phyloP scores from a whole-genome alignment of 1,140 invertebrate species.

The Meteorus sp. region DNA sequence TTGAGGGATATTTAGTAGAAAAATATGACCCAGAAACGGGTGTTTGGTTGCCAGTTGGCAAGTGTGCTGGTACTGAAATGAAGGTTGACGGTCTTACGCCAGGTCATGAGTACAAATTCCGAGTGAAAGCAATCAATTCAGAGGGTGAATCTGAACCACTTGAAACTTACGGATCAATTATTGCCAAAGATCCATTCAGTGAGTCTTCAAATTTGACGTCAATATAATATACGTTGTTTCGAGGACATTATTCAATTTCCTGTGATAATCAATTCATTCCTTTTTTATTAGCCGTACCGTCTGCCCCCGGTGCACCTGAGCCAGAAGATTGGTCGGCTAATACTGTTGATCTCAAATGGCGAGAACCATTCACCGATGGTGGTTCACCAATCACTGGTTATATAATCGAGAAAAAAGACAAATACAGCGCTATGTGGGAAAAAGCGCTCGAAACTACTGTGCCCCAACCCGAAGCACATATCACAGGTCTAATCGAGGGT shows the following conservation, averaged over 20 bases:
- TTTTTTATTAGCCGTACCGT: conserved; percentile 68
- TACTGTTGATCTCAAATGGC: conserved; percentile 87
- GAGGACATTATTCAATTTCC: neutral
- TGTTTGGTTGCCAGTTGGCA: conserved; percentile 86
- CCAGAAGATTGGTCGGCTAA: conserved; percentile 90
- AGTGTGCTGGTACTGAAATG: conserved; percentile 79
- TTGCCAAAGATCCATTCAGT: conserved; percentile 98
- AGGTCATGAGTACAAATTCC: conserved; percentile 97
- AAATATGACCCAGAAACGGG: conserved; percentile 92
- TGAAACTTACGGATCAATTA: conserved; percentile 85
- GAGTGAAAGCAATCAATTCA: conserved; percentile 95
- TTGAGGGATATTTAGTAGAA: conserved; percentile 93
- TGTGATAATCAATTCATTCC: conserved; percentile 21
- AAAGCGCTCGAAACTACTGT: conserved; percentile 81
- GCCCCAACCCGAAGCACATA: conserved; percentile 70
- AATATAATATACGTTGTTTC: too few species aligned
- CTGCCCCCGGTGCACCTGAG: conserved; percentile 81
- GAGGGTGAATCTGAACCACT: conserved; percentile 97
- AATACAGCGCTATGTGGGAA: conserved; percentile 92
- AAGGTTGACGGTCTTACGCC: conserved; percentile 86
- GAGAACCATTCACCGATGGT: conserved; percentile 79
- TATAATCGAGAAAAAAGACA: conserved; percentile 96
- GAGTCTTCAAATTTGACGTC: conserved; percentile 58
- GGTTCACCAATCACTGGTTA: conserved; percentile 92
- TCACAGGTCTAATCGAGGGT: conserved; percentile 90